Conservation (phyloP, 2,113 vertebrate species). For the Laticauda laticaudata region DNA sequence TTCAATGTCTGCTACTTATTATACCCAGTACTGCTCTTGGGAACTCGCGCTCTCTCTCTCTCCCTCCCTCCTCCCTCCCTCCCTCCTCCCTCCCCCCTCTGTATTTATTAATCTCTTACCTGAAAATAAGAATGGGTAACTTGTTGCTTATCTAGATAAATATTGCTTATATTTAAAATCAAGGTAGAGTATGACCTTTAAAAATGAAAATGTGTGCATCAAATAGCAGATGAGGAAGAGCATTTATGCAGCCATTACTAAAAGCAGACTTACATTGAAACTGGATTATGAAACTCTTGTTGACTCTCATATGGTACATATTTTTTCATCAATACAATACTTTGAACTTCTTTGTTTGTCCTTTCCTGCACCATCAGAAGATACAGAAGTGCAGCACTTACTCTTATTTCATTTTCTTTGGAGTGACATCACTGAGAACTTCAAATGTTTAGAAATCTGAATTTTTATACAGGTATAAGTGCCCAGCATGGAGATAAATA, state of each 20-base stretch:
- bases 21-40: background rate
- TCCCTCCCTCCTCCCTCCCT: too few relatives aligned
- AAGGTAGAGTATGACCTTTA: background rate
- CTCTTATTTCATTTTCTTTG: background rate
- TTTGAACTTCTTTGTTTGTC: background rate
- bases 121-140: background rate
- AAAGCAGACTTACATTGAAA: background rate
- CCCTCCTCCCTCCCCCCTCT: too few relatives aligned
- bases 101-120: background rate
- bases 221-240: constrained; percentile 9
- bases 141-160: background rate
- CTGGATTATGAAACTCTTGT: background rate
- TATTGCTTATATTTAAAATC: constrained; percentile 7
- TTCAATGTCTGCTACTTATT: background rate
- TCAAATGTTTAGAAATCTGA: background rate
- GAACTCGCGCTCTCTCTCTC: background rate
- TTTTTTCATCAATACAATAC: background rate
- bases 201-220: background rate
- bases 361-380: background rate
- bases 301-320: background rate
- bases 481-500: background rate
- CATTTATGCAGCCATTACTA: background rate
- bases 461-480: background rate
- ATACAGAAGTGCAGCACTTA: background rate
- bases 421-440: background rate